Conservation (phyloP, 1,140 invertebrate genomes). For the Luehdorfia chinensis region DNA sequence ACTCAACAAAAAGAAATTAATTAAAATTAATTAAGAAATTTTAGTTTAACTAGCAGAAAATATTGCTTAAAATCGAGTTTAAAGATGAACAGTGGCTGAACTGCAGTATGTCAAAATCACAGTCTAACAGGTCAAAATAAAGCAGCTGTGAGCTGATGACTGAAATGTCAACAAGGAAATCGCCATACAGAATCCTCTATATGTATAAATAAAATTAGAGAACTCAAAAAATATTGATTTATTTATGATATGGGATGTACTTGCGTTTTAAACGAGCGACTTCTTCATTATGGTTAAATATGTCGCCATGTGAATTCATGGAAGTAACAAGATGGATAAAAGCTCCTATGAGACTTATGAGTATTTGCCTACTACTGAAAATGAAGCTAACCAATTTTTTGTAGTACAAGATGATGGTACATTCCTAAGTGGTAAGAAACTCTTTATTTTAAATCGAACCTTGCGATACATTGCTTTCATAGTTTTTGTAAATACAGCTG, state of each 20-base stretch:
- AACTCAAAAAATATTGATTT: too few relatives aligned
- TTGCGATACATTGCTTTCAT: neutral
- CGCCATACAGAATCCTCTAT: too few relatives aligned
- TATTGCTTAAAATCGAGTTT: too few relatives aligned
- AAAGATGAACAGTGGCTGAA: too few relatives aligned
- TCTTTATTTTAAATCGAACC: neutral
- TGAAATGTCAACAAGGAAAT: neutral
- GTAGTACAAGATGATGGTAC: constrained; percentile 64
- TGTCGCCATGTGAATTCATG: neutral
- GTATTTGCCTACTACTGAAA: constrained; percentile 35
- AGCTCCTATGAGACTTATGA: constrained; percentile 51
- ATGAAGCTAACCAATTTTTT: constrained; percentile 41
- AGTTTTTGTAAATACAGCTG: neutral
- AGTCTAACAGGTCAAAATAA: too few relatives aligned
- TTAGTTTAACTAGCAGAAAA: too few relatives aligned
- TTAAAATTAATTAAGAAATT: too few relatives aligned
- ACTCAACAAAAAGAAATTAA: too few relatives aligned
- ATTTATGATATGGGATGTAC: too few relatives aligned
- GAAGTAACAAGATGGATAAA: constrained; percentile 52
- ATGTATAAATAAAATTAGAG: too few relatives aligned
- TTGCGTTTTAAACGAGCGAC: too few relatives aligned
- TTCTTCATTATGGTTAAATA: too few relatives aligned
- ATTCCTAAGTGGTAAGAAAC: constrained; percentile 33
- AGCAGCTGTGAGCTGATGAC: neutral
- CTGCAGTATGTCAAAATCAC: neutral